A percentile compares a stretch with the other conserved stretches of the same genome.
Evolutionary conservation across 2,888 invertebrate species (phyloP).

Genomic region (Osmoderma eremita): DNA sequence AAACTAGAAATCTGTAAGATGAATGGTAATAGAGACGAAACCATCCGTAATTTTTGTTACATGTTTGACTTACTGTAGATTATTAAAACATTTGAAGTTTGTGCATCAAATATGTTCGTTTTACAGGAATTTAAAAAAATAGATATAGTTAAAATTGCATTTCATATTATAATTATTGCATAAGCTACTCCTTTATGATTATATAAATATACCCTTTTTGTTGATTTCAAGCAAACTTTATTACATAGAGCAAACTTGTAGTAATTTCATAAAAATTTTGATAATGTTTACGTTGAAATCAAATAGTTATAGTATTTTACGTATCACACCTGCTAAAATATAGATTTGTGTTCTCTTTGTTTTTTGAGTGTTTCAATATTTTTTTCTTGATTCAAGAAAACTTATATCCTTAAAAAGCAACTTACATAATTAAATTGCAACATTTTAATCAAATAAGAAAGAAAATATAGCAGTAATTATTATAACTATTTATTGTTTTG

Average conservation of each 20-base stretch:
- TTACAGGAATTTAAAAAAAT: slow-evolving; percentile 54
- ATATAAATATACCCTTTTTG: slow-evolving; percentile 35
- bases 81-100: slow-evolving; percentile 34
- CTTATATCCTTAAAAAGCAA: slow-evolving; percentile 39
- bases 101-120: slow-evolving; percentile 53
- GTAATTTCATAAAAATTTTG: slow-evolving; percentile 51
- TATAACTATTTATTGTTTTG: slow-evolving; percentile 12
- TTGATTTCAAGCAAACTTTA: slow-evolving; percentile 51
- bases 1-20: slow-evolving; percentile 15
- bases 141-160: slow-evolving; percentile 61
- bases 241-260: slow-evolving; percentile 50
- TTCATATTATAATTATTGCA: slow-evolving; percentile 57
- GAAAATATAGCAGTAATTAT: slow-evolving; percentile 6
- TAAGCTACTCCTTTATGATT: slow-evolving; percentile 40
- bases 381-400: slow-evolving; percentile 50
- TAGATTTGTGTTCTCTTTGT: slow-evolving; percentile 51
- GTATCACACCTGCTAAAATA: slow-evolving; percentile 53
- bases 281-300: slow-evolving; percentile 58
- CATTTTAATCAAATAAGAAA: slow-evolving; percentile 6
- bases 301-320: slow-evolving; percentile 55
- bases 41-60: slow-evolving; percentile 25
- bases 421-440: slow-evolving; percentile 13
- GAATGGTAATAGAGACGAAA: slow-evolving; percentile 7
- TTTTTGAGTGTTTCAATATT: slow-evolving; percentile 51
- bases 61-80: slow-evolving; percentile 4